Conservation (phyloP, 2,797 vertebrate genomes). For the Takifugu ocellatus region DNA sequence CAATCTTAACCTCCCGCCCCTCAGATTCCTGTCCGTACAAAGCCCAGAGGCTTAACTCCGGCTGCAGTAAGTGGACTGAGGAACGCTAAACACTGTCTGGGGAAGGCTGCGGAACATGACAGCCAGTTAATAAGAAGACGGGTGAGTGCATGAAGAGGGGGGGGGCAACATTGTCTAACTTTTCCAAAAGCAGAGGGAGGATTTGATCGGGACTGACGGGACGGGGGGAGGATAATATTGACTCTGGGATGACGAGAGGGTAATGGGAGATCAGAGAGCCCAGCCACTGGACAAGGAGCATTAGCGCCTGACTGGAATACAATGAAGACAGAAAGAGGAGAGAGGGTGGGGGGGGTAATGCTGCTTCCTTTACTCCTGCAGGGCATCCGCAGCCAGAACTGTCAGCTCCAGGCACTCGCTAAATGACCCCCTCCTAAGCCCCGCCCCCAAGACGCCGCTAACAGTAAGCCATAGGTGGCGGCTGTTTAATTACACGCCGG, state of each 20-base stretch:
- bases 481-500: conserved; percentile 28
- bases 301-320: conserved; percentile 47
- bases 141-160: conserved; percentile 31
- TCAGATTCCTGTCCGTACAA: conserved; percentile 64
- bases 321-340: conserved; percentile 30
- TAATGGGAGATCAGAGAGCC: conserved; percentile 60
- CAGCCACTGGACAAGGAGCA: conserved; percentile 44
- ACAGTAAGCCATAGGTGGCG: conserved; percentile 42
- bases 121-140: conserved; percentile 69
- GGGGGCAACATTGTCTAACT: conserved; percentile 25
- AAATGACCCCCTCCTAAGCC: conserved; percentile 28
- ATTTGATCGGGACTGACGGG: conserved; percentile 4
- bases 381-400: conserved; percentile 48
- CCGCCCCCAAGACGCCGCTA: conserved; percentile 16
- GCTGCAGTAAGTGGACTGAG: conserved; percentile 67
- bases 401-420: conserved; percentile 48
- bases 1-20: conserved; percentile 45
- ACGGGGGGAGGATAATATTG: conserved; percentile 35
- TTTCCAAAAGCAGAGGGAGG: conserved; percentile 9
- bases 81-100: conserved; percentile 68
- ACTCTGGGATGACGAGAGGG: conserved; percentile 52
- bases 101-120: conserved; percentile 66
- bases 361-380: conserved; percentile 52
- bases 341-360: conserved; percentile 42
- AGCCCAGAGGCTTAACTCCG: conserved; percentile 68